phyloP scores from a whole-genome alignment of 2,797 vertebrate genomes.

The Catostomus latipinnis region DNA sequence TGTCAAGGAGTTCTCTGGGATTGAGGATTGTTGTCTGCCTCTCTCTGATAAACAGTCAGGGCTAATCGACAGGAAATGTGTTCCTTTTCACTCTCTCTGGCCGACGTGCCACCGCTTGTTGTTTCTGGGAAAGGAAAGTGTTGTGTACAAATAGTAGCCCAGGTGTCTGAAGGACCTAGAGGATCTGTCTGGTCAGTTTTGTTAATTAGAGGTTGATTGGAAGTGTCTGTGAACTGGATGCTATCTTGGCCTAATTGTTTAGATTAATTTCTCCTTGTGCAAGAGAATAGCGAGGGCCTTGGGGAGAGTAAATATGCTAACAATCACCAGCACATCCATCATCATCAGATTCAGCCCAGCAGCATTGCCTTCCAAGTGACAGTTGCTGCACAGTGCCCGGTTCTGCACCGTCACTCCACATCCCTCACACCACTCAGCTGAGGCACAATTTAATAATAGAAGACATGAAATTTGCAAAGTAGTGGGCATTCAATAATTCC shows the following conservation, averaged over 20 bases:
- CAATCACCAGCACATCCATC: slow-evolving; percentile 42
- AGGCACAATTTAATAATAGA: slow-evolving; percentile 39
- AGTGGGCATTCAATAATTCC: slow-evolving; percentile 19
- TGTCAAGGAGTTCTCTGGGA: slow-evolving; percentile 21
- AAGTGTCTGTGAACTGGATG: slow-evolving; percentile 8
- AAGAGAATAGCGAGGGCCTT: not conserved
- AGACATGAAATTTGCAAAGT: slow-evolving; percentile 28
- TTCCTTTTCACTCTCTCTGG: not conserved
- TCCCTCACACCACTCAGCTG: slow-evolving; percentile 7
- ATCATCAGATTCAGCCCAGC: slow-evolving; percentile 25
- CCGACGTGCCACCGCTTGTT: too few species aligned
- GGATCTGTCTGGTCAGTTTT: slow-evolving; percentile 40
- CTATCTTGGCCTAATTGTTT: slow-evolving; percentile 40
- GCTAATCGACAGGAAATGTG: slow-evolving; percentile 13
- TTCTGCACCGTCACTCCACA: slow-evolving; percentile 28
- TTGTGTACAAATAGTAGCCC: slow-evolving; percentile 20
- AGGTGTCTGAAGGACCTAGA: slow-evolving; percentile 4
- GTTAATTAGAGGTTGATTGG: slow-evolving; percentile 43
- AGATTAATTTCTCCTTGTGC: slow-evolving; percentile 47
- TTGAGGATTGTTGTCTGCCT: not conserved
- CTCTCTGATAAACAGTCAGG: slow-evolving; percentile 20
- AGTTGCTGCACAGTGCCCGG: slow-evolving; percentile 19
- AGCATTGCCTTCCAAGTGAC: slow-evolving; percentile 13
- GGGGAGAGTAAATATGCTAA: slow-evolving; percentile 49
- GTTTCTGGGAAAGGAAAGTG: not conserved